Evolutionary conservation across 2,113 vertebrate genomes (phyloP).

Genomic region (Myotis davidii): DNA sequence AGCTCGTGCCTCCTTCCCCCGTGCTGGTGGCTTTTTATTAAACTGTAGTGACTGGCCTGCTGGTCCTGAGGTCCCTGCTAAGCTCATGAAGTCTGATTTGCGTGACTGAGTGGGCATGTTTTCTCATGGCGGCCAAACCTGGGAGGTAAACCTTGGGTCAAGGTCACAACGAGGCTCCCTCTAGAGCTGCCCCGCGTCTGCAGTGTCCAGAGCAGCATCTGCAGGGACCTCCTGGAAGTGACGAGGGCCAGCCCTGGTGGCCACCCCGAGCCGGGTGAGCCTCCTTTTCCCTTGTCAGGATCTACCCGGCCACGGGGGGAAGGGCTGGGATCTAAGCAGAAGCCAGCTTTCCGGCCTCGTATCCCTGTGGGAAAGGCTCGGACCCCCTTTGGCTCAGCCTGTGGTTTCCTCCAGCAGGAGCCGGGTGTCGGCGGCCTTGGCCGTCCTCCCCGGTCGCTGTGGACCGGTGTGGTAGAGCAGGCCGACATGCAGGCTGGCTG

Average conservation of each 20-base stretch:
- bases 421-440: neutral
- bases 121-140: neutral
- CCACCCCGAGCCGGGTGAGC: neutral
- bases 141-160: neutral
- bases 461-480: neutral
- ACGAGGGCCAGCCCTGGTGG: neutral
- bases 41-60: neutral
- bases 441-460: neutral
- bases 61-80: neutral
- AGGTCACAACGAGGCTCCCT: neutral
- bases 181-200: neutral
- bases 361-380: neutral
- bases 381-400: neutral
- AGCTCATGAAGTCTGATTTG: neutral
- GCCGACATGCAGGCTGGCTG: neutral
- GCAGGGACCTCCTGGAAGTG: neutral
- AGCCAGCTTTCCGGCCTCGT: neutral
- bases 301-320: no score
- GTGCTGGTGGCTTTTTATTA: neutral
- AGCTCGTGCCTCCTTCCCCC: neutral
- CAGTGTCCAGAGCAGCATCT: no score
- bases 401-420: neutral
- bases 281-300: neutral
- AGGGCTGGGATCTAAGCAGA: neutral
- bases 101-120: neutral